A percentile compares a stretch with the other conserved stretches of the same genome.
Evolutionary conservation across 2,113 vertebrate species (phyloP).

Genomic region (Delphinapterus leucas): DNA sequence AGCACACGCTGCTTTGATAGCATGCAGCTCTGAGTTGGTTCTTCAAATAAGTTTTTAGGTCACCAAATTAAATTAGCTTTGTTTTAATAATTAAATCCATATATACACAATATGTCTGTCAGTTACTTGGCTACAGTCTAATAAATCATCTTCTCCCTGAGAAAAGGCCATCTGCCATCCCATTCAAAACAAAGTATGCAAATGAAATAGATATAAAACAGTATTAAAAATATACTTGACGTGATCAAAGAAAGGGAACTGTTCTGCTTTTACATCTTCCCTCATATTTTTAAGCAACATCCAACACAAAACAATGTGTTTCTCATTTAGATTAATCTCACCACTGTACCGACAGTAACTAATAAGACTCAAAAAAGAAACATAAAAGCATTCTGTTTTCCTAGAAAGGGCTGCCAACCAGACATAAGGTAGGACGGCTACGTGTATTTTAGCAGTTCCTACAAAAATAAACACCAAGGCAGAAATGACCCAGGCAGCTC

Average conservation of each 20-base stretch:
- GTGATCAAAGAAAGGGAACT: slow-evolving; percentile 17
- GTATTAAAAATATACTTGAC: slow-evolving; percentile 47
- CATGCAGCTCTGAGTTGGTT: not conserved
- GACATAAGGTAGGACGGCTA: not conserved
- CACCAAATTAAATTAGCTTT: slow-evolving; percentile 45
- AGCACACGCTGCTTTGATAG: slow-evolving; percentile 18
- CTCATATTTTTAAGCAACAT: slow-evolving; percentile 34
- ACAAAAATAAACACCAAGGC: slow-evolving; percentile 49
- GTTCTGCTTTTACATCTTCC: not conserved
- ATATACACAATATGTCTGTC: not conserved
- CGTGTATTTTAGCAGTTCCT: not conserved
- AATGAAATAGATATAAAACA: not conserved
- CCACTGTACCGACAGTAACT: slow-evolving; percentile 13
- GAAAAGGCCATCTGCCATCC: slow-evolving; percentile 41
- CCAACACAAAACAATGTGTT: not conserved
- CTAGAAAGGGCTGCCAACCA: not conserved
- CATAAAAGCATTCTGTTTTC: slow-evolving; percentile 23
- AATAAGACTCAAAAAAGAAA: slow-evolving; percentile 35
- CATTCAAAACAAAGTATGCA: not conserved
- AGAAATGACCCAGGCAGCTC: not conserved
- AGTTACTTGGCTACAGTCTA: not conserved
- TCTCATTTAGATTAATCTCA: slow-evolving; percentile 29
- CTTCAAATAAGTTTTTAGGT: slow-evolving; percentile 2
- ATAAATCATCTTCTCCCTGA: not conserved
- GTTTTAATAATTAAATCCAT: slow-evolving; percentile 57